These are phyloP conservation scores for Archilochus colubris DNA, from an alignment of 2,113 vertebrate genomes.

Conservation along the genomic window DNA sequence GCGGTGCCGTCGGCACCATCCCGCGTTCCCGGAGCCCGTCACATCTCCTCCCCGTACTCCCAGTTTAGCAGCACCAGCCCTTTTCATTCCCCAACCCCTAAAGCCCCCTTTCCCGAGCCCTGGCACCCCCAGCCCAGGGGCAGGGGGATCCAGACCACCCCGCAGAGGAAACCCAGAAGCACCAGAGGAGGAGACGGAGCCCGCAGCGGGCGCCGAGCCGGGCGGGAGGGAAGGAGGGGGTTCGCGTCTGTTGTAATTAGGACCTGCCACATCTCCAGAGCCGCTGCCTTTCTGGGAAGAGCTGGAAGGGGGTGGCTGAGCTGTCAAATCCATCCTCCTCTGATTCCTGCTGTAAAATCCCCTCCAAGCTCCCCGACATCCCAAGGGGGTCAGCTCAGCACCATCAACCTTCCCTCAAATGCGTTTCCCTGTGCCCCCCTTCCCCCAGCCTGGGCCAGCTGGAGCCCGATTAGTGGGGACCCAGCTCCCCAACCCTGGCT, in stretches of 20 bases:
- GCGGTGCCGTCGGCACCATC: rapidly evolving
- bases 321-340: slow-evolving; percentile 65
- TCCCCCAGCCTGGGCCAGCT: neutral
- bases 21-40: neutral
- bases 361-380: neutral
- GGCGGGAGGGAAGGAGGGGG: neutral
- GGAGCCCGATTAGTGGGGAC: neutral
- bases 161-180: neutral
- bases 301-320: slow-evolving; percentile 67
- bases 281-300: slow-evolving; percentile 58
- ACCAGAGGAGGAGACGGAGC: neutral
- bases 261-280: slow-evolving; percentile 51
- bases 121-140: neutral
- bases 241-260: slow-evolving; percentile 24
- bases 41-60: neutral
- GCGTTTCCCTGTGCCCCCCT: neutral
- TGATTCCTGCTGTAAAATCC: rapidly evolving
- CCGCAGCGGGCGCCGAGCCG: neutral
- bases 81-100: neutral
- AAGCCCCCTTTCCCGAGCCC: neutral
- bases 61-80: neutral
- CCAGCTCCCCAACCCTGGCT: neutral
- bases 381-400: rapidly evolving
- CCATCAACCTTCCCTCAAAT: neutral
- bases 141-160: neutral